Conservation (phyloP, 53 echinoderm and acorn worm species). For the Echinometra lucunter region DNA sequence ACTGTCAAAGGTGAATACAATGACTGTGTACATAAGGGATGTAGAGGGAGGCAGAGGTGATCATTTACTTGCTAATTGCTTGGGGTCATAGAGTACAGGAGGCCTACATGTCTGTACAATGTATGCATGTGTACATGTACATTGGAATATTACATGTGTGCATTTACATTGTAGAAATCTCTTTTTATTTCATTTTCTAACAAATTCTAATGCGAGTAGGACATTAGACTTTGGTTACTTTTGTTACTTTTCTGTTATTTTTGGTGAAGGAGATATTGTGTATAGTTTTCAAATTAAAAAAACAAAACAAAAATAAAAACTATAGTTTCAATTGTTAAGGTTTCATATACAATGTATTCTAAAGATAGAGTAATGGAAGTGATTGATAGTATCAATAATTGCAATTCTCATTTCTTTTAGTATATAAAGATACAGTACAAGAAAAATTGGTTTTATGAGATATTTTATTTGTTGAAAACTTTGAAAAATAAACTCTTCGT, state of each 20-base stretch:
- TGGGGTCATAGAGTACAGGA: constrained; percentile 6
- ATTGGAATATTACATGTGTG: not conserved
- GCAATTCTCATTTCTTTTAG: too few species aligned
- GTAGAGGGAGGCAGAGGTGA: constrained; percentile 54
- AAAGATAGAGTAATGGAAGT: too few species aligned
- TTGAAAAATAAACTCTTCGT: too few species aligned
- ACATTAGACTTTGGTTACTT: not conserved
- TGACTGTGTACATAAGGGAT: constrained; percentile 54
- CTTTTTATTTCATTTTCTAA: not conserved
- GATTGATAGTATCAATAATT: too few species aligned
- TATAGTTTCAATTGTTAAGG: not conserved
- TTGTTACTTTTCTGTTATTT: not conserved
- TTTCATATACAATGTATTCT: too few species aligned
- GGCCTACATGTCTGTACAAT: not conserved
- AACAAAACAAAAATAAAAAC: too few species aligned
- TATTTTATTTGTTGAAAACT: too few species aligned
- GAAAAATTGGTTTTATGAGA: too few species aligned
- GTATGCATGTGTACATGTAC: not conserved
- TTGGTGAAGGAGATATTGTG: not conserved
- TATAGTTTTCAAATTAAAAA: not conserved
- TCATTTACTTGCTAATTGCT: constrained; percentile 30
- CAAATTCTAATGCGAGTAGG: not conserved
- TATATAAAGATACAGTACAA: too few species aligned
- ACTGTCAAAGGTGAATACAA: constrained; percentile 22
- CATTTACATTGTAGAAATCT: not conserved